Evolutionary conservation across 2,797 vertebrate species (phyloP), one percentile per base, ranked within the genome.

Genomic region (Enteromius viviparus): DNA sequence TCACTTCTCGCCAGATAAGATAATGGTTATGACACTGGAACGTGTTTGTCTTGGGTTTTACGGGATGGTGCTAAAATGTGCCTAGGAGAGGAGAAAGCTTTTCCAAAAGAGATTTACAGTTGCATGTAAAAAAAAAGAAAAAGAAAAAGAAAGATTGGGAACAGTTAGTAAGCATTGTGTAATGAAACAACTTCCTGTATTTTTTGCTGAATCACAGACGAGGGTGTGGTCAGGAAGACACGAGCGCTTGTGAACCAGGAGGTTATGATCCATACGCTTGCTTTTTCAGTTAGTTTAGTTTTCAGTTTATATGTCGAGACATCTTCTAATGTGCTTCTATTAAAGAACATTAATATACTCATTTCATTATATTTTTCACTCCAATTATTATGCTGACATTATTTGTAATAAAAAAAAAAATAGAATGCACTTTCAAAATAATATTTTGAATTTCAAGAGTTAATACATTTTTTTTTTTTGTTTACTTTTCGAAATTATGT

Each of bases 111-210:
- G 47, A 65, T 42, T 40, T 51, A 82, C n/a, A 53, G 32, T 26
- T 17, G 55, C 34, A 42, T 42, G n/a, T 32, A 5, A 53, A 60
- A 21, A 15, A 3, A 7, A 19, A 37, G 34, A 37, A 37, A 34
- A 34, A 34, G 4, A 34, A 3, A 34, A 21, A 69, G 9, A 12
- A 15, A 21, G 34, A 51, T 26, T 78, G 17, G 78, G 58, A 85
- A 83, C 47, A 71, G 60, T 74, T 58, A 49, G 32, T 37, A 45
- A 37, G 37, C 76, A 45, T 55, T 2, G 19, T 78, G 66, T 78
- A 78, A 82, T 82, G 55, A 76, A 37, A 86, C 66, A 77, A 84
- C 84, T 88, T 89, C 87, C 87, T 88, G 86, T 83, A 78, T 89
- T 78, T 90, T 80, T 62, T 49, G 86, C 86, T 72, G 84, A 89